Conservation (phyloP, 2,113 vertebrate genomes). For the Paradoxurus hermaphroditus region DNA sequence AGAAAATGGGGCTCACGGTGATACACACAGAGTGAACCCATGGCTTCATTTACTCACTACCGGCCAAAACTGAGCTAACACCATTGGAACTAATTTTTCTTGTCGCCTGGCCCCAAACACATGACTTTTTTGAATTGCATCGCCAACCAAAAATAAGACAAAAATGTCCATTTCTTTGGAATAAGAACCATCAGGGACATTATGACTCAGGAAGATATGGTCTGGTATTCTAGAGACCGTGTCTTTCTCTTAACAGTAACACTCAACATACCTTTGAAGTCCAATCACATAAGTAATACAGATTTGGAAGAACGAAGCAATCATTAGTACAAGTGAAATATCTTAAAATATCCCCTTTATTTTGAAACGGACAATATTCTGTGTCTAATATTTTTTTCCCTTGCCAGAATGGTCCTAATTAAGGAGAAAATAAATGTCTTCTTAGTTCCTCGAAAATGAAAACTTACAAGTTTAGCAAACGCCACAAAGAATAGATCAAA, state of each 20-base stretch:
- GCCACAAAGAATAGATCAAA: not conserved
- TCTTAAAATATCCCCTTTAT: not conserved
- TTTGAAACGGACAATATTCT: not conserved
- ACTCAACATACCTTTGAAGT: not conserved
- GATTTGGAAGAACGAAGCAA: not conserved
- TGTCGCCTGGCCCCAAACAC: not conserved
- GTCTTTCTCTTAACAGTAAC: not conserved
- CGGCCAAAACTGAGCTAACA: not conserved
- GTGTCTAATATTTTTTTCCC: not conserved
- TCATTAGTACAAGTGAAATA: not conserved
- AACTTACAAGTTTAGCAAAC: not conserved
- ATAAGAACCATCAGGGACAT: not conserved
- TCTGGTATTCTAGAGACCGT: not conserved
- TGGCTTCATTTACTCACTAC: not conserved
- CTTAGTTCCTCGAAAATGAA: not conserved
- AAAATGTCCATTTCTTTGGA: not conserved
- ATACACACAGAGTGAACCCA: not conserved
- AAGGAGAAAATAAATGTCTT: not conserved
- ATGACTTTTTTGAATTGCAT: not conserved
- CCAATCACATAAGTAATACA: not conserved
- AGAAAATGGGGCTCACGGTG: not conserved
- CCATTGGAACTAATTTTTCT: not conserved
- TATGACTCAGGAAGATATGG: not conserved
- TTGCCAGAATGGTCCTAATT: not conserved
- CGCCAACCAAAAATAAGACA: not conserved